phyloP scores from a whole-genome alignment of 1,140 invertebrate species.

The Ylistrum balloti region DNA sequence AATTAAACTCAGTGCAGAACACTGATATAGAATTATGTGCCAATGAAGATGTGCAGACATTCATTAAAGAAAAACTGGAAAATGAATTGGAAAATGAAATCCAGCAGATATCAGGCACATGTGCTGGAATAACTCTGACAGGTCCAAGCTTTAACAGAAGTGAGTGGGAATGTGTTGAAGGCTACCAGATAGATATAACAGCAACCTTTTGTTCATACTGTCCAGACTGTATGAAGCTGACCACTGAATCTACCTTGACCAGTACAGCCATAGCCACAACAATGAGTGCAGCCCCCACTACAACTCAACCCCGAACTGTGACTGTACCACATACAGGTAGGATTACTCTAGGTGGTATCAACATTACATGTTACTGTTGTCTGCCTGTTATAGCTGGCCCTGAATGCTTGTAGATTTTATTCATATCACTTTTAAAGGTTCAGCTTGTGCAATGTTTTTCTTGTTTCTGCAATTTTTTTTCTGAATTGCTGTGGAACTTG shows the following conservation, averaged over 20 bases:
- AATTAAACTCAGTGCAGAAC: not conserved
- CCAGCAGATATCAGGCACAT: not conserved
- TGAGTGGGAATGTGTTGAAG: not conserved
- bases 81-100: conserved; percentile 24
- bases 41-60: not conserved
- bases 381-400: not conserved
- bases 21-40: not conserved
- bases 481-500: not conserved
- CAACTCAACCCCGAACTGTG: not conserved
- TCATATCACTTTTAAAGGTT: not conserved
- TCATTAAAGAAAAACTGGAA: not conserved
- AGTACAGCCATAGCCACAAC: too few species aligned
- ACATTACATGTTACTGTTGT: not conserved
- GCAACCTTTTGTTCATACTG: not conserved
- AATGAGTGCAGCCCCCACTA: not conserved
- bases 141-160: not conserved
- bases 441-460: not conserved
- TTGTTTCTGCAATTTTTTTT: not conserved
- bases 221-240: not conserved
- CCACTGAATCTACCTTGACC: not conserved
- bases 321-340: not conserved
- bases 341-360: not conserved
- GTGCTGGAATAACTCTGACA: not conserved
- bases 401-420: not conserved
- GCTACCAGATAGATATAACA: conserved; percentile 3